Base-by-base conservation (phyloP, 2,888 invertebrate genomes). In the Eristalis tenax region DNA sequence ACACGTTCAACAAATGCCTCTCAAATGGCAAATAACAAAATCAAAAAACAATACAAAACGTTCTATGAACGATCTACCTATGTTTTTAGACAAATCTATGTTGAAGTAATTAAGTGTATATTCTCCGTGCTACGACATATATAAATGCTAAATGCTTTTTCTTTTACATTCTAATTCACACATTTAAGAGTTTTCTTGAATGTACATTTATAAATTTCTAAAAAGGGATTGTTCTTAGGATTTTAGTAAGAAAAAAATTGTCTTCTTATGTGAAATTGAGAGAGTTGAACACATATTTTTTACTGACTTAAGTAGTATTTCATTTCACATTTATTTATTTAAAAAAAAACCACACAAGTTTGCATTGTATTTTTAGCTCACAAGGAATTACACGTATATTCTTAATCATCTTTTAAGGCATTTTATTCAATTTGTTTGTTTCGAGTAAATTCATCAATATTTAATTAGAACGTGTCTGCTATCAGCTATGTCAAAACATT, bases 271-370 rank as follows among this genome's bases (percentile, higher is more conserved):
- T 74, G 63, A 74, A 69, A 38, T 85, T 76, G 57, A 18, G 77
- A 81, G 50, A 50, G 61, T 71, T 85, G 81, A 85, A 85, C 84
- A 85, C 84, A 81, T 71, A 70, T 65, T 23, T 65, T 75, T 43
- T 61, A 74, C 35, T 74, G 57, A 75, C 65, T 80, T 74, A 11
- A 50, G 11, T 50, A 68, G 22, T 50, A 15, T 40, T 76, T 35
- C 18, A 8, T 59, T 61, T 56, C 59, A 38, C 26, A 56, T 68
- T 66, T 68, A 61, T 61, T 69, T 69, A 69, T 28, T 63, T 68
- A 61, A 23, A 63, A 69, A 69, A 70, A 59, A 59, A 15, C 15
- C 13, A 26, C 59, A 23, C 26, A 26, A 26, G 23, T 57, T 22
- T 65, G 35, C 69, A 57, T 71, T 78, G 18, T 78, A 70, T 38